Percentiles rank a stretch among this genome's conserved stretches.
Conservation (phyloP, 2,888 invertebrate species). For the Melinaea menophilus region DNA sequence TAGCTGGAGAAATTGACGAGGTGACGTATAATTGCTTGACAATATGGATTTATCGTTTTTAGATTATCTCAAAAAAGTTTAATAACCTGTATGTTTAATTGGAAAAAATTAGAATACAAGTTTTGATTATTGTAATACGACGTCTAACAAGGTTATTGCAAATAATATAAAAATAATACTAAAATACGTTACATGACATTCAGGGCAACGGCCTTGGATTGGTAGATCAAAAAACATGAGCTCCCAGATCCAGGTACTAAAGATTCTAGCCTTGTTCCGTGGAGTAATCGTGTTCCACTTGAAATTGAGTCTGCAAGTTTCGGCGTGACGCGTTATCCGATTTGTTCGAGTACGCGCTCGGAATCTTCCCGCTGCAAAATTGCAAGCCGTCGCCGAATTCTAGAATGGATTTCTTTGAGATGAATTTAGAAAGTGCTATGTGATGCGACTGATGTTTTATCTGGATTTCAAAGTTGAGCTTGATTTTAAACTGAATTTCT, state of each 20-base stretch:
- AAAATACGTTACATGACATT: background rate
- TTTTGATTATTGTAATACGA: too few species aligned
- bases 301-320: constrained; percentile 50
- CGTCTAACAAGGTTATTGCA: background rate
- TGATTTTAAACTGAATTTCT: constrained; percentile 16
- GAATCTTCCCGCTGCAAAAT: constrained; percentile 38
- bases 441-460: constrained; percentile 21
- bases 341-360: constrained; percentile 68
- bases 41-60: background rate
- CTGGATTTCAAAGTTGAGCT: constrained; percentile 10
- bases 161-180: background rate
- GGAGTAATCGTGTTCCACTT: constrained; percentile 63
- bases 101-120: background rate
- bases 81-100: background rate
- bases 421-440: constrained; percentile 23
- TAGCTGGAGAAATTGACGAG: background rate
- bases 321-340: constrained; percentile 61
- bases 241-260: constrained; percentile 30
- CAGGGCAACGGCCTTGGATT: background rate
- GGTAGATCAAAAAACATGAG: constrained; percentile 1
- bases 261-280: constrained; percentile 44
- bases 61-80: background rate
- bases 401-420: constrained; percentile 26
- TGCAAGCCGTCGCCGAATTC: constrained; percentile 45
- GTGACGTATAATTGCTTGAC: background rate